Evolutionary conservation across 2,113 vertebrate species (phyloP), one percentile per base, ranked within the genome.

Genomic region (Sarotherodon lohbergeri): DNA sequence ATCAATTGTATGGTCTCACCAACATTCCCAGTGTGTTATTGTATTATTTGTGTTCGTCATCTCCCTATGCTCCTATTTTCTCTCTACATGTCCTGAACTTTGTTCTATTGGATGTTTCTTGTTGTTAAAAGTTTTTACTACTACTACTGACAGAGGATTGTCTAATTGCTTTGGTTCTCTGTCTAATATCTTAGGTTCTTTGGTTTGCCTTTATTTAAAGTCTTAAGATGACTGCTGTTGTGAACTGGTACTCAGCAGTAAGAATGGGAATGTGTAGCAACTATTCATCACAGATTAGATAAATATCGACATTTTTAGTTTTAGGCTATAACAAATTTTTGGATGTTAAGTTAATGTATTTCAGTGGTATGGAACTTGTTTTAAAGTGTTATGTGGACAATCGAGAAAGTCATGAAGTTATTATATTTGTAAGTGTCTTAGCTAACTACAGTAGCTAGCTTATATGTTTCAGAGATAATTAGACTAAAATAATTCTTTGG

Each of bases 391-490:
- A n/a, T 66, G 61, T 66, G 61, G 59, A 36, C 17, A 36, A 63
- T 7, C 11, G 5, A 36, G 2, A 66, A 36, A n/a, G 32, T 19
- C 61, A n/a, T 63, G 29, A 63, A 19, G 16, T 63, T 12, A 63
- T 63, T 63, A 63, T 63, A 34, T 36, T 66, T 66, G 61, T 66
- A 66, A 36, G 10, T 66, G 9, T 19, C 32, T 66, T n/a, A 66
- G 61, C 32, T 66, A 66, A 39, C 34, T 39, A 0, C 10, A 12
- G 34, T n/a, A 12, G 9, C 16, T 66, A 36, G 61, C 32, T 66
- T 66, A 66, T n/a, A 39, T 68, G 63, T 68, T 39, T 68, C 6
- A 68, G 63, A 68, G 63, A 39, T 68, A 68, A 68, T 41, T 41
- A 68, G 19, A 41, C 63, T 22, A 41, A 68, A 41, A 24, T 68